A percentile compares a stretch with the other conserved stretches of the same genome.
Conservation (phyloP, 2,888 invertebrate species). For the Salpingus planirostris region DNA sequence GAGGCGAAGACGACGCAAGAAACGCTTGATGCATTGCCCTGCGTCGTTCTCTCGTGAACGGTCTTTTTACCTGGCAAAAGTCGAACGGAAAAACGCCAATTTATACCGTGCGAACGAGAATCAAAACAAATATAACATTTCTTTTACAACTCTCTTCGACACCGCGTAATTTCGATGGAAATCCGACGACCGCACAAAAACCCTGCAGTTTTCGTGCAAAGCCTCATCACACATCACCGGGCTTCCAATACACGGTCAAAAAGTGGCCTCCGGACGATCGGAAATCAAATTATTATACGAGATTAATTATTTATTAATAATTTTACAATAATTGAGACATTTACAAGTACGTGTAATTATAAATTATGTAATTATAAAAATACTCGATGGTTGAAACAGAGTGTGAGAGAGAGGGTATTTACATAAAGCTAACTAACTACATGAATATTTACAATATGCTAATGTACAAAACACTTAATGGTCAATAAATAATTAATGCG, state of each 20-base stretch:
- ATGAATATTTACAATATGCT: slow-evolving; percentile 8
- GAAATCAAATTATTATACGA: no score
- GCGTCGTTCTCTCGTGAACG: slow-evolving; percentile 3
- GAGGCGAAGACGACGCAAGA: slow-evolving; percentile 10
- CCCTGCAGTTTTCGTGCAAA: no score
- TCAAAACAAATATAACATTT: slow-evolving; percentile 35
- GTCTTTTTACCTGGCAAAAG: slow-evolving; percentile 22
- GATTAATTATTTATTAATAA: slow-evolving; percentile 24
- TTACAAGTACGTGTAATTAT: slow-evolving; percentile 28
- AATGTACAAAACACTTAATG: slow-evolving; percentile 22
- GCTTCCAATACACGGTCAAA: no score
- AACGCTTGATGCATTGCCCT: slow-evolving; percentile 23
- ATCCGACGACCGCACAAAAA: no score
- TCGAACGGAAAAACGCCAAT: slow-evolving; percentile 28
- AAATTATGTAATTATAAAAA: slow-evolving; percentile 21
- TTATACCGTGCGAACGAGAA: slow-evolving; percentile 37
- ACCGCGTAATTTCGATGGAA: slow-evolving; percentile 33
- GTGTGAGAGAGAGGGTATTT: no score
- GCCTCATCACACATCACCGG: no score
- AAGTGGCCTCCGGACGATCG: no score
- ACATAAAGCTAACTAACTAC: neutral
- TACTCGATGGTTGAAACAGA: neutral
- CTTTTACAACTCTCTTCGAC: slow-evolving; percentile 32
- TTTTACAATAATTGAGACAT: slow-evolving; percentile 25
- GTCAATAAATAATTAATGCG: slow-evolving; percentile 26